Evolutionary conservation across 2,113 vertebrate species (phyloP).

Genomic region (Epinephelus fuscoguttatus): DNA sequence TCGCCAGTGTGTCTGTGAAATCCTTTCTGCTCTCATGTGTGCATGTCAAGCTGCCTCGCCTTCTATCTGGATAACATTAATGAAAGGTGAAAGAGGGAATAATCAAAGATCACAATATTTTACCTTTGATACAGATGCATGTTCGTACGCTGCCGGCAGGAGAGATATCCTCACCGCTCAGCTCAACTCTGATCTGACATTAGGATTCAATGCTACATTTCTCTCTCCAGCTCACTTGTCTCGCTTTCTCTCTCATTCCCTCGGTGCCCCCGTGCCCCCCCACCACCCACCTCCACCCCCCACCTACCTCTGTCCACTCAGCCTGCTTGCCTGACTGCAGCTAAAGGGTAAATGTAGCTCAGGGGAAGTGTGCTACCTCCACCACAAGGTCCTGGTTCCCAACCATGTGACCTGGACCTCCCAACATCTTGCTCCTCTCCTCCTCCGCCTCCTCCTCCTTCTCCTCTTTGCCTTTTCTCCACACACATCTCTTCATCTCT

Average conservation of each 20-base stretch:
- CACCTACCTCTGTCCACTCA: constrained; percentile 64
- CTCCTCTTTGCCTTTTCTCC: constrained; percentile 23
- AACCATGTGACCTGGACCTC: constrained; percentile 64
- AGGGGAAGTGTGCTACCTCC: constrained; percentile 70
- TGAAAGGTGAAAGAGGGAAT: constrained; percentile 81
- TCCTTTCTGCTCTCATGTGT: constrained; percentile 47
- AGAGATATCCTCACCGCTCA: constrained; percentile 53
- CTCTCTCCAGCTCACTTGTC: constrained; percentile 59
- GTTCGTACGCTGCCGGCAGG: constrained; percentile 52
- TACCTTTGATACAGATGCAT: constrained; percentile 71
- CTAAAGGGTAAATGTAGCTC: constrained; percentile 83
- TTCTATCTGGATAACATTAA: constrained; percentile 79
- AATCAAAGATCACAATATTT: constrained; percentile 84
- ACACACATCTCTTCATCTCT: constrained; percentile 47
- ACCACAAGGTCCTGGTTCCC: constrained; percentile 41
- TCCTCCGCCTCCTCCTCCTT: constrained; percentile 35
- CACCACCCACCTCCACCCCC: background rate
- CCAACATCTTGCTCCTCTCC: constrained; percentile 48
- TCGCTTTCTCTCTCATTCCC: constrained; percentile 52
- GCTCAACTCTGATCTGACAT: constrained; percentile 77
- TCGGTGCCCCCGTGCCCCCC: constrained; percentile 10
- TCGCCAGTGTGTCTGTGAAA: constrained; percentile 54
- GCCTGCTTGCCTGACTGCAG: constrained; percentile 61
- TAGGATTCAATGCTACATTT: constrained; percentile 74
- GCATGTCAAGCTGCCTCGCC: constrained; percentile 53